These are phyloP conservation scores for Eptatretus atami DNA, from an alignment of 2,797 vertebrate species.

Conservation along the genomic window DNA sequence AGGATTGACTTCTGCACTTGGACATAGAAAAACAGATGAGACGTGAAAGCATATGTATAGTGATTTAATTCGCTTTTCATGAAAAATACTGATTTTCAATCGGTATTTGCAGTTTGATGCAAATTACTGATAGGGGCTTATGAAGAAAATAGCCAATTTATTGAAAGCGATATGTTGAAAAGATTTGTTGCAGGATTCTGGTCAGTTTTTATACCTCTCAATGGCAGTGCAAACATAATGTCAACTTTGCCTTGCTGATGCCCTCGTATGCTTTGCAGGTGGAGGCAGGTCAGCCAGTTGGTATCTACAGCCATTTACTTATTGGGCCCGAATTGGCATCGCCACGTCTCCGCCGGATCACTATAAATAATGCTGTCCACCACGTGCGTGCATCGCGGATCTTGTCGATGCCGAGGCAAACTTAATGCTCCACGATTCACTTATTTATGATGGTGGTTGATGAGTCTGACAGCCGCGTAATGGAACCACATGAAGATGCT, in stretches of 20 bases:
- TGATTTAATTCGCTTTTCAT: not conserved
- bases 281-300: constrained; percentile 92
- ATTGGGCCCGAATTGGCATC: constrained; percentile 42
- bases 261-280: constrained; percentile 16
- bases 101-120: no score
- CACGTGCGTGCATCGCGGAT: constrained; percentile 26
- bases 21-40: not conserved
- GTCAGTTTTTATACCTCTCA: no score
- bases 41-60: accelerated
- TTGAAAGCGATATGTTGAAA: no score
- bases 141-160: no score
- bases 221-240: no score
- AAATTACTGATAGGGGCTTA: no score
- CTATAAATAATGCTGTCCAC: constrained; percentile 16
- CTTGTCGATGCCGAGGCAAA: constrained; percentile 21
- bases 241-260: no score
- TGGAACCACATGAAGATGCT: constrained; percentile 84
- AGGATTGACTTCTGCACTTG: constrained; percentile 20
- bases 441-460: constrained; percentile 44
- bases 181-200: no score
- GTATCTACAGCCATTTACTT: constrained; percentile 92
- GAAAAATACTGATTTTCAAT: no score
- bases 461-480: constrained; percentile 53
- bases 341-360: constrained; percentile 34
- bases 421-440: constrained; percentile 41